phyloP scores from a whole-genome alignment of 2,888 invertebrate species.

The Coenonympha arcania region DNA sequence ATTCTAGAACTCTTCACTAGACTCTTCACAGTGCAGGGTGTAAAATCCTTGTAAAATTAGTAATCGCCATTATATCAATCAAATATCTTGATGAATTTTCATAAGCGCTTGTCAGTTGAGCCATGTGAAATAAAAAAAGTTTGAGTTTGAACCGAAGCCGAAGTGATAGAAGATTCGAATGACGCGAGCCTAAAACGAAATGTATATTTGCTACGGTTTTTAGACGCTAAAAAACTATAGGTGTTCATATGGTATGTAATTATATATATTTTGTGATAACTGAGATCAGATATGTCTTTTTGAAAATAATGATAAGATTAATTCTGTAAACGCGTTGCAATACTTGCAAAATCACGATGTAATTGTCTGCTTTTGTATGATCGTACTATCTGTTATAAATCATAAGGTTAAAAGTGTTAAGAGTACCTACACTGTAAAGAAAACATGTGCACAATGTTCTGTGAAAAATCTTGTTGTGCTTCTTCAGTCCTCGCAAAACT shows the following conservation, averaged over 20 bases:
- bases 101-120: not conserved
- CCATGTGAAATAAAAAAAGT: not conserved
- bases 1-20: no score
- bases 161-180: not conserved
- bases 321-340: constrained; percentile 50
- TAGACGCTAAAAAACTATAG: constrained; percentile 30
- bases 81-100: no score
- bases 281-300: constrained; percentile 47
- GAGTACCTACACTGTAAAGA: no score
- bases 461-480: no score
- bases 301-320: constrained; percentile 40
- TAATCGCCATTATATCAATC: no score
- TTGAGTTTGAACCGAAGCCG: not conserved
- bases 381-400: constrained; percentile 59
- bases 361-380: constrained; percentile 53
- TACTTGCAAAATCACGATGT: constrained; percentile 55
- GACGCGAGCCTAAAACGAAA: not conserved
- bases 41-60: no score
- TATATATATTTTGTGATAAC: constrained; percentile 32
- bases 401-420: constrained; percentile 52
- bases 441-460: constrained; percentile 60
- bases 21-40: no score
- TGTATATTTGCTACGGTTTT: constrained; percentile 25
- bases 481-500: no score
- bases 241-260: constrained; percentile 29